These are phyloP conservation scores for Rhabdornis inornatus DNA, from an alignment of 2,113 vertebrate genomes.

Conservation along the genomic window DNA sequence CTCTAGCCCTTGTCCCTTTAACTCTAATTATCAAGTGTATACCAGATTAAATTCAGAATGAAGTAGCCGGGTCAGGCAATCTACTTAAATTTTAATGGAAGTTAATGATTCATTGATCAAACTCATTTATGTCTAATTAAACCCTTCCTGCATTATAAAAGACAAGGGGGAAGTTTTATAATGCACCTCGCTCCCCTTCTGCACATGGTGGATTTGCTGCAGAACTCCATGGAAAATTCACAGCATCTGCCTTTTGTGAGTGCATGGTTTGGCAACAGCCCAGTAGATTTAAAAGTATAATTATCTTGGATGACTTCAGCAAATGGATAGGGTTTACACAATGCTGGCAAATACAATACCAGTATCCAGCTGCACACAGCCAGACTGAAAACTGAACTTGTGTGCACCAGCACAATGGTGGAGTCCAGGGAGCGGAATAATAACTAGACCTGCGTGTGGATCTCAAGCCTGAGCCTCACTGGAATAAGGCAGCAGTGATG, in stretches of 20 bases:
- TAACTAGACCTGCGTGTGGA: neutral
- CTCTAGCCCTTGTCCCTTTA: conserved; percentile 62
- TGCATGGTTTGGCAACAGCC: neutral
- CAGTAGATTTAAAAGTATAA: conserved; percentile 2
- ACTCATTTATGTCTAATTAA: conserved; percentile 80
- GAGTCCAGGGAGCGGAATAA: neutral
- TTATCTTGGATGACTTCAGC: conserved; percentile 32
- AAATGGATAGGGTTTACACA: conserved; percentile 1
- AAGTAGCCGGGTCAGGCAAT: conserved; percentile 70
- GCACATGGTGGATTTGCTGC: neutral
- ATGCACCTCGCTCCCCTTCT: neutral
- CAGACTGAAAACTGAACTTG: neutral
- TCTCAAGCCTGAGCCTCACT: neutral
- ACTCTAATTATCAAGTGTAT: conserved; percentile 71
- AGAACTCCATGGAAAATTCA: conserved; percentile 15
- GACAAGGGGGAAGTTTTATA: conserved; percentile 40
- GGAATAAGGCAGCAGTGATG: neutral
- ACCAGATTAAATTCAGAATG: conserved; percentile 70
- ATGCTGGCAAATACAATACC: neutral
- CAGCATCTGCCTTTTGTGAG: neutral
- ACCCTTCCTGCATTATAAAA: conserved; percentile 64
- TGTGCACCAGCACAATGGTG: neutral
- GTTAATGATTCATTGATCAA: conserved; percentile 82
- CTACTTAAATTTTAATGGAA: conserved; percentile 77
- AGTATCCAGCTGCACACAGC: neutral